phyloP scores from a whole-genome alignment of 2,113 vertebrate species.

The Cryptoleucopteryx plumbea region DNA sequence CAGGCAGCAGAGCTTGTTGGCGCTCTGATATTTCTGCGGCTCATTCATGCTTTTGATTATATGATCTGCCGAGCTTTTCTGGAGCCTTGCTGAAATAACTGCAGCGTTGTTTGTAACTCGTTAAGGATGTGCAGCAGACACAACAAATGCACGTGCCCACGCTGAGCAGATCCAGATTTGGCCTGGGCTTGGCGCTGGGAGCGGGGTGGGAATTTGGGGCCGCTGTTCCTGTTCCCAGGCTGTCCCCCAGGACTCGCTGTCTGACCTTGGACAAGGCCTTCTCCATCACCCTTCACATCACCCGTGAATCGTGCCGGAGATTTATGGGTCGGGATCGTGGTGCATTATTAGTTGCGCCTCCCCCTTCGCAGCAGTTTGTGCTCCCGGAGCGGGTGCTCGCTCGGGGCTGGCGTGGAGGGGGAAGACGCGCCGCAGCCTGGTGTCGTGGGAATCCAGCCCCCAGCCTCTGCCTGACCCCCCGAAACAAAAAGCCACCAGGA shows the following conservation, averaged over 20 bases:
- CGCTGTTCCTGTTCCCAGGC: conserved; percentile 1
- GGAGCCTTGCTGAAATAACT: neutral
- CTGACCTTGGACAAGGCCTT: conserved; percentile 44
- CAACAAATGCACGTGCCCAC: neutral
- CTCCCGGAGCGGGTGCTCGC: neutral
- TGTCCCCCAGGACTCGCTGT: neutral
- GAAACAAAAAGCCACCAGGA: neutral
- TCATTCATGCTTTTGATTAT: neutral
- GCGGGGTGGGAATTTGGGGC: neutral
- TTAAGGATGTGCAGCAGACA: conserved; percentile 34
- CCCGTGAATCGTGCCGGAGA: neutral
- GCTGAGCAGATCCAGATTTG: conserved; percentile 1
- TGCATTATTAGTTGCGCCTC: neutral
- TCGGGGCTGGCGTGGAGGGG: neutral
- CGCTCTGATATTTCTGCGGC: neutral
- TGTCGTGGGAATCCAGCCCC: neutral
- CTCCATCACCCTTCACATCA: neutral
- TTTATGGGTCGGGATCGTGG: neutral
- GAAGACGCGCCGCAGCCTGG: neutral
- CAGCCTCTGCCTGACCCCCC: neutral
- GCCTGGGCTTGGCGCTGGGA: neutral
- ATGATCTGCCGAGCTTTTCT: neutral
- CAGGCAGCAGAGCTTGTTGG: neutral
- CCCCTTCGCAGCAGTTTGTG: neutral
- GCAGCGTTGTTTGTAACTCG: neutral